phyloP scores from a whole-genome alignment of 2,797 vertebrate species.

The Scolopax bukidnonensis region DNA sequence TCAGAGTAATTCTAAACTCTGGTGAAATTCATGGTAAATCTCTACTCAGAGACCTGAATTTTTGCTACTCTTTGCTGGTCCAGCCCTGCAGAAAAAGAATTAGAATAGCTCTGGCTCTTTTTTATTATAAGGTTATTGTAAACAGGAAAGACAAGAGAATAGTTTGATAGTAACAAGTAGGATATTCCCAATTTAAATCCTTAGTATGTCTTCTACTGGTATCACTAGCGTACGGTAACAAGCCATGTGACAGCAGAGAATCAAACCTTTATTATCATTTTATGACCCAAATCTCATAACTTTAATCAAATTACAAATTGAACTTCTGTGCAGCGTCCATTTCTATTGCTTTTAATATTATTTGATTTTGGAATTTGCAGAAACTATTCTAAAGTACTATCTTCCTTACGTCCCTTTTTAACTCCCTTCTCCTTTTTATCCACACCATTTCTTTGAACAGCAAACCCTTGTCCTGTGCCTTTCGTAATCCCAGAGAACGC shows the following conservation, averaged over 20 bases:
- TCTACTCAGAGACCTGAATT: background rate
- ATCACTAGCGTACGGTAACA: background rate
- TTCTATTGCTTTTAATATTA: background rate
- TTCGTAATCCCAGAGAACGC: conserved; percentile 84
- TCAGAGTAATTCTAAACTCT: background rate
- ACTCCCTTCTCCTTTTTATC: background rate
- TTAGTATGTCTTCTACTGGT: background rate
- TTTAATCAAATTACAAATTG: background rate
- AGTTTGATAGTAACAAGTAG: background rate
- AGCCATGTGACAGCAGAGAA: background rate
- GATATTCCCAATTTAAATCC: background rate
- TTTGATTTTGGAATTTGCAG: background rate
- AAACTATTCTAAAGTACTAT: background rate
- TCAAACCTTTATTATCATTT: background rate
- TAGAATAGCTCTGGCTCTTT: background rate
- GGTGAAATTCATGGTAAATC: background rate
- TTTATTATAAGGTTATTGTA: background rate
- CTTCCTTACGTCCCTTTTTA: background rate
- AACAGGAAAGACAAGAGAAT: background rate
- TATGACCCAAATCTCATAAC: background rate
- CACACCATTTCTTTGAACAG: conserved; percentile 70
- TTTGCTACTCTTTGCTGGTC: background rate
- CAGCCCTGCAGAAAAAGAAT: background rate
- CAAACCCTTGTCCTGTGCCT: conserved; percentile 89
- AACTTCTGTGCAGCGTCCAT: background rate